Base-by-base conservation (phyloP, 2,888 invertebrate genomes). In the Toxonevra muliebris region DNA sequence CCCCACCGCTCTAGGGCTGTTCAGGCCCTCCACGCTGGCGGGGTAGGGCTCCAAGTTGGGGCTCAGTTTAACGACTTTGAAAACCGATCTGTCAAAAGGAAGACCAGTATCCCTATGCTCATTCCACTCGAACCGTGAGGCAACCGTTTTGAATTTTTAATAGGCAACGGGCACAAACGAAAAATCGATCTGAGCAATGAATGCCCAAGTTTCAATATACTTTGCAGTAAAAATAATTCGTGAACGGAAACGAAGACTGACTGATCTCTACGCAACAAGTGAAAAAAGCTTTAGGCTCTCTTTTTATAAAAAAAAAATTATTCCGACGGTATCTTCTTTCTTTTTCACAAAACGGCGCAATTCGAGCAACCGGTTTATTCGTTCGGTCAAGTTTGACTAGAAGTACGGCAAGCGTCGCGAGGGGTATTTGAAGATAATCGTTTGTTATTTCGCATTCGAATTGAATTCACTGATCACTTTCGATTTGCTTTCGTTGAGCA, bases 1-100 rank as follows among this genome's bases (percentile, higher is more conserved):
- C 92, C 89, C 92, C 91, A 89, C 90, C 89, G 89, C 89, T 89
- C 88, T 88, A 87, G 89, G 85, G 85, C 86, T 85, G 79, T 84
- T 82, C 78, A 85, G 84, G 85, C 85, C 87, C 87, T 87, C 86
- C 86, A 86, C 86, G 86, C 85, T 85, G 85, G 86, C 84, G 85
- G 85, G 84, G 85, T 85, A 86, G 85, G 85, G 86, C 85, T 85
- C 85, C 86, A 85, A 85, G 81, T 85, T 85, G 82, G 85, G 85
- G 85, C 85, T 85, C 85, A 85, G 85, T 85, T 85, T 85, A 85
- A 84, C 84, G 85, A 84, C 83, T 83, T 84, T 84, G 78, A 82
- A 82, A 78, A 84, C 85, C 84, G 84, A 83, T 84, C 83, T 81
- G 79, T 83, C 83, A 76, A 83, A 83, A 83, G 83, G 82, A 82